These are phyloP conservation scores for Prinia subflava DNA, from an alignment of 2,113 vertebrate species.

Conservation along the genomic window DNA sequence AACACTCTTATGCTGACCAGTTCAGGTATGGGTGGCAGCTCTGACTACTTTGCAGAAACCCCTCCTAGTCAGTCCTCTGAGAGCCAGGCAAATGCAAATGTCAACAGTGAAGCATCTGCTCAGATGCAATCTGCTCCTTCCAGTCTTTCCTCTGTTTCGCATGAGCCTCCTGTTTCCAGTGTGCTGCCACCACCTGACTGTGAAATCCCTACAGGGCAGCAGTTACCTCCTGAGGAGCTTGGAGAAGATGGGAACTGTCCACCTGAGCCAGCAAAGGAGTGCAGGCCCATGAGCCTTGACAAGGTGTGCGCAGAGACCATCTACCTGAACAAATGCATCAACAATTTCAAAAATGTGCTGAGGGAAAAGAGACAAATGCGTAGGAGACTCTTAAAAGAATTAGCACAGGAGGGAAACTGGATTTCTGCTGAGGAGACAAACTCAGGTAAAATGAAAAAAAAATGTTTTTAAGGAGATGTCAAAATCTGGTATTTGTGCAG, in stretches of 20 bases:
- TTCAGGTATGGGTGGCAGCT: constrained; percentile 56
- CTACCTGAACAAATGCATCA: constrained; percentile 88
- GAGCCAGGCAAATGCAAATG: constrained; percentile 58
- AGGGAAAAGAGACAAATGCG: constrained; percentile 86
- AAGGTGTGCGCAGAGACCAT: constrained; percentile 81
- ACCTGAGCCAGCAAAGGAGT: constrained; percentile 45
- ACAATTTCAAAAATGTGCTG: constrained; percentile 90
- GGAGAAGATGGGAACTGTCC: neutral
- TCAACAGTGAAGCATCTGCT: constrained; percentile 40
- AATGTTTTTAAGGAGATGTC: neutral
- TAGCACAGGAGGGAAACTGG: constrained; percentile 80
- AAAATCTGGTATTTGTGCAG: neutral
- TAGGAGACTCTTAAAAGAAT: constrained; percentile 81
- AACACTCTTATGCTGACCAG: constrained; percentile 53
- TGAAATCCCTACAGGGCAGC: neutral
- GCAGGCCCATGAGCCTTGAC: constrained; percentile 72
- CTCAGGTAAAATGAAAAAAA: constrained; percentile 78
- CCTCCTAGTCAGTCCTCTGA: constrained; percentile 73
- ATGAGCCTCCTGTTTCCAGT: constrained; percentile 26
- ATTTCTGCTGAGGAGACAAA: constrained; percentile 81
- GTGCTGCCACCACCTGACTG: constrained; percentile 7
- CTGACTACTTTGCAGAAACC: constrained; percentile 72
- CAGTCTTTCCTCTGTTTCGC: constrained; percentile 27
- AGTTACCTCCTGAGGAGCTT: neutral
- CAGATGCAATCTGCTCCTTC: constrained; percentile 40